These are phyloP conservation scores for Zosterops japonicus DNA, from an alignment of 2,113 vertebrate species.

Conservation along the genomic window DNA sequence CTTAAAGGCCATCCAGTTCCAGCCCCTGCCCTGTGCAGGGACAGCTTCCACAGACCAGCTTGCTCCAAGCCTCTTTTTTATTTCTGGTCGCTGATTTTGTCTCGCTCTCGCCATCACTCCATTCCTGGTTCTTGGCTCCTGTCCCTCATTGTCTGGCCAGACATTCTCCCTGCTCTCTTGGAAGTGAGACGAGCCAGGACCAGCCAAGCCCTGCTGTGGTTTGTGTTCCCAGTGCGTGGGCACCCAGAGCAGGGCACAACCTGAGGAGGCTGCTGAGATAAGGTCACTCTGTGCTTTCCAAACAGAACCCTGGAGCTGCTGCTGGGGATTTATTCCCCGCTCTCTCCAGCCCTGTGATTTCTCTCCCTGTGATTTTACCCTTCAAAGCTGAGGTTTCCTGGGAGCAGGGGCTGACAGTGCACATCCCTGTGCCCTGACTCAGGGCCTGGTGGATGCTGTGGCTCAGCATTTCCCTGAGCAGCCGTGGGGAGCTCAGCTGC, in stretches of 20 bases:
- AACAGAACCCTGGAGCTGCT: neutral
- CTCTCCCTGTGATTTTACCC: neutral
- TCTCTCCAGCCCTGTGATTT: neutral
- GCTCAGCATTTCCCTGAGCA: fast-evolving
- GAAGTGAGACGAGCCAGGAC: neutral
- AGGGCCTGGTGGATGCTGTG: neutral
- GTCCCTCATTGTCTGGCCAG: neutral
- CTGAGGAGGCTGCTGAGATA: neutral
- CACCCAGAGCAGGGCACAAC: neutral
- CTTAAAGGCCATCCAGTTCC: neutral
- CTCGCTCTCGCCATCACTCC: neutral
- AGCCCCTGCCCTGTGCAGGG: neutral
- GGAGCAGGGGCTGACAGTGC: fast-evolving
- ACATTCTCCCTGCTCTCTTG: neutral
- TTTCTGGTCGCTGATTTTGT: neutral
- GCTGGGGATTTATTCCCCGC: neutral
- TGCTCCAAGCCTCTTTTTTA: neutral
- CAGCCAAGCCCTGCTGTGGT: neutral
- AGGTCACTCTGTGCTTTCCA: neutral
- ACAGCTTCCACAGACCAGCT: neutral
- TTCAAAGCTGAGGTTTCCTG: neutral
- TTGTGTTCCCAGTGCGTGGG: neutral
- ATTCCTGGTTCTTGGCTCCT: neutral
- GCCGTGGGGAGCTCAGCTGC: neutral
- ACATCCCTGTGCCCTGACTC: fast-evolving